Evolutionary conservation across 2,113 vertebrate species (phyloP), one percentile per base, ranked within the genome.

Genomic region (Microcebus ravelobensis): DNA sequence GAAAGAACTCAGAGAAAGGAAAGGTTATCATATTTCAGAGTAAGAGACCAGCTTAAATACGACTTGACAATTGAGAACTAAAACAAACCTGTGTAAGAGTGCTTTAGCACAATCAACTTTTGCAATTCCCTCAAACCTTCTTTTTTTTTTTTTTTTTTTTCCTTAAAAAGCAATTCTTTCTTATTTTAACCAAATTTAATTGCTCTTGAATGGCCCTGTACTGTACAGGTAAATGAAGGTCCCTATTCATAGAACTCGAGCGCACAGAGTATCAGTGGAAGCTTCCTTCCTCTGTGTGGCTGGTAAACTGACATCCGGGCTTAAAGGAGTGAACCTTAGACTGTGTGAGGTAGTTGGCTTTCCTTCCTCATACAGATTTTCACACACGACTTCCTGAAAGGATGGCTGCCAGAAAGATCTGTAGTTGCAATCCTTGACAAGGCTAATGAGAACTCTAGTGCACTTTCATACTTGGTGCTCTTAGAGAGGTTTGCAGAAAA

Each of bases 1-100:
- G 96, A 98, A 98, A 97, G 97, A 98, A 96, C 97, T 93, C 90
- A 83, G 97, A 97, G 87, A 97, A 96, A 97, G 91, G 96, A 98
- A 95, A 97, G 97, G 94, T 98, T 98, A 98, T 76, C 94, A 50
- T 94, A 93, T 98, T 98, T 98, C 98, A 98, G 97, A 98, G 97
- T 86, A 97, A 97, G 98, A 98, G 96, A 97, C 97, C 88, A 96
- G 96, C 96, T 97, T 97, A 97, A 98, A 97, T 96, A 97, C 91
- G 63, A 89, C 95, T 97, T 93, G 97, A 97, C 95, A 97, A 97
- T 96, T 96, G 97, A 95, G 97, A 98, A 94, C 97, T 96, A 95
- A 97, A 98, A 96, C 97, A 98, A 97, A 97, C 92, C 91, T 92
- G 42, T 94, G 92, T 94, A 96, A 96, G 96, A 98, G 95, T 97